Evolutionary conservation across 2,797 vertebrate species (phyloP).

Genomic region (Crax fasciolata): DNA sequence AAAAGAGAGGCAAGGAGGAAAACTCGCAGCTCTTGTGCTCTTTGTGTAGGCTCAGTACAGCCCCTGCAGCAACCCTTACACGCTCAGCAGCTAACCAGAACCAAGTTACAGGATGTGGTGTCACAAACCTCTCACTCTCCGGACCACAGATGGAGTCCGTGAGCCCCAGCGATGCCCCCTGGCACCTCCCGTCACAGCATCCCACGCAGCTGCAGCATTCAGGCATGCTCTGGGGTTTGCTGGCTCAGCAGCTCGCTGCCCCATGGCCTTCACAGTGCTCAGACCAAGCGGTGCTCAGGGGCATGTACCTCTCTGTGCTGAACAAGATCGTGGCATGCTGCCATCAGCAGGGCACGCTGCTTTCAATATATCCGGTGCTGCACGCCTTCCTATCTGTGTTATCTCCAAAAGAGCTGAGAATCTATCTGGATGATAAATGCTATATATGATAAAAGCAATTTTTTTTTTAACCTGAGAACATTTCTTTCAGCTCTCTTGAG

Average conservation of each 20-base stretch:
- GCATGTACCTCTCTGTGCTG: background rate
- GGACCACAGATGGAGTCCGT: background rate
- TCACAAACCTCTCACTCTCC: slow-evolving; percentile 20
- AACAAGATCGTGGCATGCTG: background rate
- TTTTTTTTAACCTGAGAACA: background rate
- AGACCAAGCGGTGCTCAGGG: background rate
- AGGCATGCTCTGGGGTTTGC: slow-evolving; percentile 6
- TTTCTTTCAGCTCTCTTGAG: background rate
- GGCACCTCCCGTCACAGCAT: background rate
- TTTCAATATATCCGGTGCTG: background rate
- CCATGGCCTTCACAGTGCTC: accelerated
- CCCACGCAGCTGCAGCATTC: background rate
- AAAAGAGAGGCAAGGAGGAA: slow-evolving; percentile 14
- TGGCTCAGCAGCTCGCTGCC: background rate
- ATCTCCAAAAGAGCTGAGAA: background rate
- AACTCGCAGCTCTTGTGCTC: slow-evolving; percentile 1
- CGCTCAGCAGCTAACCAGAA: background rate
- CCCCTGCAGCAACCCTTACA: background rate
- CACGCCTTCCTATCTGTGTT: background rate
- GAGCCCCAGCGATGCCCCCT: background rate
- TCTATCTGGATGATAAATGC: slow-evolving; percentile 6
- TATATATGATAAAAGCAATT: background rate
- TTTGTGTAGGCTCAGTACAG: slow-evolving; percentile 11
- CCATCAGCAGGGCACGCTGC: background rate
- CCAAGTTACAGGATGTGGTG: background rate